phyloP scores from a whole-genome alignment of 2,888 invertebrate genomes.

The Danaus chrysippus region DNA sequence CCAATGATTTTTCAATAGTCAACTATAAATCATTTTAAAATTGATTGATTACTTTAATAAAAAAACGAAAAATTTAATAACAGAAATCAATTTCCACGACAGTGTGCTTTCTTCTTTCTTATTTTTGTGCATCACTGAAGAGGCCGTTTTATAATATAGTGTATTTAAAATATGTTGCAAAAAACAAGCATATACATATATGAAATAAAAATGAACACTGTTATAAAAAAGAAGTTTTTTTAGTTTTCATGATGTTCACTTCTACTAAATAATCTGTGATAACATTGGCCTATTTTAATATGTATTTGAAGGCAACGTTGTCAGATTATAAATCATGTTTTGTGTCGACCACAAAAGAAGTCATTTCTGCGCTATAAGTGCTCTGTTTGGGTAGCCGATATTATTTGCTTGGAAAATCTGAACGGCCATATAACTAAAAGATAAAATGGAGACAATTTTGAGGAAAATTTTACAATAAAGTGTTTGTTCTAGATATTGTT shows the following conservation, averaged over 20 bases:
- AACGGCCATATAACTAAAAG: not conserved
- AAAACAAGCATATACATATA: no score
- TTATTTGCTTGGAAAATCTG: conserved; percentile 18
- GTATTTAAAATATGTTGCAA: no score
- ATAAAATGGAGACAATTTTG: not conserved
- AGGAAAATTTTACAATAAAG: not conserved
- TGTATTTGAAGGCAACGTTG: conserved; percentile 35
- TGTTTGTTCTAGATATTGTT: not conserved
- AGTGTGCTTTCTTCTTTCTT: no score
- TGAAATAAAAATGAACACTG: no score
- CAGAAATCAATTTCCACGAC: no score
- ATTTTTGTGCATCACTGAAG: no score
- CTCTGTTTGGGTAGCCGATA: conserved; percentile 44
- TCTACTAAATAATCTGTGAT: conserved; percentile 24
- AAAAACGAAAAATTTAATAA: no score
- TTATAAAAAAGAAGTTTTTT: not conserved
- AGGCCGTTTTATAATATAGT: no score
- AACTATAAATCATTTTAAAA: no score
- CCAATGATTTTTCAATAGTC: no score
- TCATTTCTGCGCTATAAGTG: conserved; percentile 68
- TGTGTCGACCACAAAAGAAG: conserved; percentile 70
- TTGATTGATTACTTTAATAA: no score
- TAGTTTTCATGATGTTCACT: not conserved
- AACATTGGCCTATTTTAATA: conserved; percentile 35
- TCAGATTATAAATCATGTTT: conserved; percentile 66